phyloP scores from a whole-genome alignment of 2,113 vertebrate genomes.

The Catharus bicknelli region DNA sequence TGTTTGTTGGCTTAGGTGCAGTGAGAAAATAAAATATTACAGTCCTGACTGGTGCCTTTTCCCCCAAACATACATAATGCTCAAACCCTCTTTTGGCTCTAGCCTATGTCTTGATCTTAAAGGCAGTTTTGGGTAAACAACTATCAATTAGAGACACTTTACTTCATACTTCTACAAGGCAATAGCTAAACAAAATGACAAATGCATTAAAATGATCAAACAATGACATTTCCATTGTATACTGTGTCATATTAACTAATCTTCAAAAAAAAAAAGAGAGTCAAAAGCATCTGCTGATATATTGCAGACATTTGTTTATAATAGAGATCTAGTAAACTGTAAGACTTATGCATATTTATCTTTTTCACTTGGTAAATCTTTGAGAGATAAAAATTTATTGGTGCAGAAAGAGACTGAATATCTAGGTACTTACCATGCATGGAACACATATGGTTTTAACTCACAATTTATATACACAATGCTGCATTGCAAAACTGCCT shows the following conservation, averaged over 20 bases:
- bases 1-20: neutral
- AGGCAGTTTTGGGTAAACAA: conserved; percentile 21
- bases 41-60: neutral
- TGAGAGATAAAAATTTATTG: conserved; percentile 1
- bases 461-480: neutral
- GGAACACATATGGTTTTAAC: neutral
- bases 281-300: neutral
- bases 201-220: neutral
- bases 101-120: neutral
- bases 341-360: neutral
- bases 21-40: neutral
- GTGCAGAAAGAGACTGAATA: neutral
- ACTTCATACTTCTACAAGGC: neutral
- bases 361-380: neutral
- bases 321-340: neutral
- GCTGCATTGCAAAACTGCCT: conserved; percentile 24
- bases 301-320: neutral
- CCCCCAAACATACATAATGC: neutral
- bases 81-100: neutral
- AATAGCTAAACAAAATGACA: conserved; percentile 14
- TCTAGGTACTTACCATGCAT: neutral
- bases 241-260: neutral
- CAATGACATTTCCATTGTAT: neutral
- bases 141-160: neutral
- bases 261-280: neutral